Evolutionary conservation across 2,797 vertebrate species (phyloP).

Genomic region (Sebastes matsubarae): DNA sequence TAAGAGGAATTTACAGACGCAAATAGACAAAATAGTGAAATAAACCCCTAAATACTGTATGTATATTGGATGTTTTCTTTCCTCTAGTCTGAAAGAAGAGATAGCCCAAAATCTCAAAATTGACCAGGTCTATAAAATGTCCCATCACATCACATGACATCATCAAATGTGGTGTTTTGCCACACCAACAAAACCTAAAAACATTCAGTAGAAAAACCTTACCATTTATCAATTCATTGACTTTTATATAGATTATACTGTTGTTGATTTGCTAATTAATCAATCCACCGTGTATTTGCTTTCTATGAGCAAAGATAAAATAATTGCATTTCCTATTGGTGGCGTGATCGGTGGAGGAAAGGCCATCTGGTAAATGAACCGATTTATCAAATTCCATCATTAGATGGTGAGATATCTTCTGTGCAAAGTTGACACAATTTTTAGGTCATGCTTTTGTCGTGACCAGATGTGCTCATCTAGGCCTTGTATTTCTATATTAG

Average conservation of each 20-base stretch:
- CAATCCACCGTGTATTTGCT: not conserved
- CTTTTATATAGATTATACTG: not conserved
- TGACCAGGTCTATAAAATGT: not conserved
- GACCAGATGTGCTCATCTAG: not conserved
- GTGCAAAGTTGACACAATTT: not conserved
- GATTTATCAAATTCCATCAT: not conserved
- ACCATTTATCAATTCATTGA: not conserved
- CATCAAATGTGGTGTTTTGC: not conserved
- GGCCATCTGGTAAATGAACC: no score
- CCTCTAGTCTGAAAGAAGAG: not conserved
- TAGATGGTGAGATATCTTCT: not conserved
- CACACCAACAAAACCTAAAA: not conserved
- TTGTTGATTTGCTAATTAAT: not conserved
- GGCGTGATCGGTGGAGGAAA: not conserved
- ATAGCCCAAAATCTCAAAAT: not conserved
- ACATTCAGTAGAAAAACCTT: not conserved
- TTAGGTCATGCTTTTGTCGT: not conserved
- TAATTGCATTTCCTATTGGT: not conserved
- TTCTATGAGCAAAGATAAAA: not conserved
- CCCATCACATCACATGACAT: not conserved
- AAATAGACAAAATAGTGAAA: no score
- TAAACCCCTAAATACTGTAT: fast-evolving
- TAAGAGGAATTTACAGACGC: no score
- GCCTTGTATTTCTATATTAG: not conserved
- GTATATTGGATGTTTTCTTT: not conserved